Evolutionary conservation across 2,888 invertebrate species (phyloP).

Genomic region (Nephrotoma appendiculata): DNA sequence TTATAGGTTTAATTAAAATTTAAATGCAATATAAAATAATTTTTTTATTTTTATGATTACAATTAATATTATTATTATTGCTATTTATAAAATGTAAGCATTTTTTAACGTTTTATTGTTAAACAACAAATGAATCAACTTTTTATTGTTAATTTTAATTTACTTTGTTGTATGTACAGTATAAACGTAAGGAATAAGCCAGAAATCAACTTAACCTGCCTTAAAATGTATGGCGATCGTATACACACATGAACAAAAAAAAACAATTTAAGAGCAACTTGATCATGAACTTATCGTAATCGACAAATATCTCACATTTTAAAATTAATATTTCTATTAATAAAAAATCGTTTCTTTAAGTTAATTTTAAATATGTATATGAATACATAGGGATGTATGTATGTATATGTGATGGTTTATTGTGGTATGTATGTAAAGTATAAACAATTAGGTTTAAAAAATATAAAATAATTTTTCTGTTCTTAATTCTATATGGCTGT

Average conservation of each 20-base stretch:
- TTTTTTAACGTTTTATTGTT: neutral
- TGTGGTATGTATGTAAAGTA: neutral
- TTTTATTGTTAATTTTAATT: neutral
- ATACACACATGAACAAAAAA: neutral
- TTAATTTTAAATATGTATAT: neutral
- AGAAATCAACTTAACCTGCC: neutral
- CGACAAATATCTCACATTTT: neutral
- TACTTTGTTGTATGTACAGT: neutral
- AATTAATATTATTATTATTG: neutral
- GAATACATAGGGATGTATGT: neutral
- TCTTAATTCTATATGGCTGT: neutral
- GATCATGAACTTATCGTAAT: neutral
- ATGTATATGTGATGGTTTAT: too few species aligned
- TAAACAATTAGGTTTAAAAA: neutral
- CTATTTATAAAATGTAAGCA: neutral
- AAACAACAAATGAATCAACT: neutral
- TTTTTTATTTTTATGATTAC: neutral
- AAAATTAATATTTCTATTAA: neutral
- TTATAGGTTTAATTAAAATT: neutral
- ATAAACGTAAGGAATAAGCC: neutral
- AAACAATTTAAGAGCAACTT: neutral
- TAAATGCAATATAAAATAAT: neutral
- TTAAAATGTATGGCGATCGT: neutral
- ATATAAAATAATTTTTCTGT: neutral
- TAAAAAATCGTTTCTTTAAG: neutral